Conservation (phyloP, 2,797 vertebrate species). For the Kryptopterus vitreolus region DNA sequence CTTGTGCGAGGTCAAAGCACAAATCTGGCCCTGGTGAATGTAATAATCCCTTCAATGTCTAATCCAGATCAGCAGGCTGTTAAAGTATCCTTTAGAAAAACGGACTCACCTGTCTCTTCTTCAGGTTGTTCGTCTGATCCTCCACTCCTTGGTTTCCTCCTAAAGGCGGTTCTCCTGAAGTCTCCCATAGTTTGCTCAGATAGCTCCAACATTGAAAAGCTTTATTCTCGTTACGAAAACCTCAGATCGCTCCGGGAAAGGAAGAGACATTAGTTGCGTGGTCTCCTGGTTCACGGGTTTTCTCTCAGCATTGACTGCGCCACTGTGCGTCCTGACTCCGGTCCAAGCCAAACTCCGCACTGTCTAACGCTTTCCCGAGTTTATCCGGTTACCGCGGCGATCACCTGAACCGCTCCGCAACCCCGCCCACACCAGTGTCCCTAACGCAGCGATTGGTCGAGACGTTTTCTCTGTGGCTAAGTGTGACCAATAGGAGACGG, state of each 20-base stretch:
- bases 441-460: conserved; percentile 15
- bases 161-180: conserved; percentile 72
- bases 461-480: not conserved
- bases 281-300: not conserved
- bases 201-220: conserved; percentile 62
- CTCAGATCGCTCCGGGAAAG: not conserved
- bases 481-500: conserved; percentile 2
- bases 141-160: conserved; percentile 64
- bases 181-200: conserved; percentile 62
- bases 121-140: conserved; percentile 29
- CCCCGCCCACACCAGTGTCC: not conserved
- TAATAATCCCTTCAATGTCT: not conserved
- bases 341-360: not conserved
- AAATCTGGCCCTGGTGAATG: not conserved
- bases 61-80: not conserved
- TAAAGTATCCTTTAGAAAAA: not conserved
- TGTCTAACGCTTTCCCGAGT: not conserved
- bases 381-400: conserved; percentile 15
- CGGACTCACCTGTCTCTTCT: conserved; percentile 62
- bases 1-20: not conserved
- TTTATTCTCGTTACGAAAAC: not conserved
- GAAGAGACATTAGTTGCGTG: not conserved
- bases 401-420: conserved; percentile 16
- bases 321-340: too few relatives aligned
- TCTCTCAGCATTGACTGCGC: not conserved